A percentile compares a stretch with the other conserved stretches of the same genome.
Evolutionary conservation across 2,113 vertebrate species (phyloP).

Genomic region (Onychostoma macrolepis): DNA sequence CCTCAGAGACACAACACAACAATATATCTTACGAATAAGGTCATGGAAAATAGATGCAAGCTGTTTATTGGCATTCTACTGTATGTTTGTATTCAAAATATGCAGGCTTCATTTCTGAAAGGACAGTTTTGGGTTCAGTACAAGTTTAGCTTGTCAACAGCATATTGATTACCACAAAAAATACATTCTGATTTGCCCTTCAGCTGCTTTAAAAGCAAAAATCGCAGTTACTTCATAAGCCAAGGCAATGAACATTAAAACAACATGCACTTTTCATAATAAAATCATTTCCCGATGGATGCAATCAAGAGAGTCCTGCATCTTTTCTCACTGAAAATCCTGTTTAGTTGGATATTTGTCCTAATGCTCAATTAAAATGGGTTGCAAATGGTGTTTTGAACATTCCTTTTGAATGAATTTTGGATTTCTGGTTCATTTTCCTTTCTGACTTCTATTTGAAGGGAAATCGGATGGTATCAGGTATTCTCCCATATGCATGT

Average conservation of each 20-base stretch:
- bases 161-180: background rate
- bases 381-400: background rate
- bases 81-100: background rate
- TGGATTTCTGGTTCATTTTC: background rate
- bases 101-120: background rate
- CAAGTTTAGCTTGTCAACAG: background rate
- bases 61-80: background rate
- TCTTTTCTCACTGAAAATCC: background rate
- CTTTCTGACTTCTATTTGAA: background rate
- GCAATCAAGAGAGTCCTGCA: background rate
- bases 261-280: background rate
- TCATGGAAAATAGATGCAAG: background rate
- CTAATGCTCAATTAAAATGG: background rate
- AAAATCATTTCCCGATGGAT: background rate
- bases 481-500: background rate
- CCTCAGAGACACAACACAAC: background rate
- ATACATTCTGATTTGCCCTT: background rate
- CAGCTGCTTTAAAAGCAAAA: background rate
- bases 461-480: background rate
- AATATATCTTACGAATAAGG: background rate
- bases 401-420: background rate
- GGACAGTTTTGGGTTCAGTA: background rate
- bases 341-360: background rate
- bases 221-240: background rate
- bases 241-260: background rate